phyloP scores from a whole-genome alignment of 2,113 vertebrate species.

The Charadrius vociferus region DNA sequence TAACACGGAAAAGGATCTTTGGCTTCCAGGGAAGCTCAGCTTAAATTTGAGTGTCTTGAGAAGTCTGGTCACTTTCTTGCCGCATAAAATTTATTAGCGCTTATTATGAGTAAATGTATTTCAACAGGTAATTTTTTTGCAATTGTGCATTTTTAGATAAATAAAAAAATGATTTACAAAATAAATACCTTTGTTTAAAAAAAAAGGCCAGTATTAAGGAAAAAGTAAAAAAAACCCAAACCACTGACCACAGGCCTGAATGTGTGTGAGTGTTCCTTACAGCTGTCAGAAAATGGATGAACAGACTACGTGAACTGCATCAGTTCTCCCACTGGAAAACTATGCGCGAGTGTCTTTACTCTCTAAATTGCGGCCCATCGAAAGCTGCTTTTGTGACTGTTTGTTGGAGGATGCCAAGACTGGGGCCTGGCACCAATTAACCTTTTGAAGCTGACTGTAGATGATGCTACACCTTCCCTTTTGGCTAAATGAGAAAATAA shows the following conservation, averaged over 20 bases:
- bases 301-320: accelerated
- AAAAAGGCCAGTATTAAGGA: not conserved
- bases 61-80: slow-evolving; percentile 37
- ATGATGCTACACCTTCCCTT: not conserved
- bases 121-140: slow-evolving; percentile 61
- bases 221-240: not conserved
- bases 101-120: slow-evolving; percentile 56
- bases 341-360: accelerated
- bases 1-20: not conserved
- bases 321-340: not conserved
- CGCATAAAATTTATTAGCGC: slow-evolving; percentile 39
- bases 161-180: slow-evolving; percentile 59
- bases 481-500: not conserved
- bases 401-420: not conserved
- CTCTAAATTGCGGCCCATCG: accelerated
- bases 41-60: not conserved
- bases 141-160: slow-evolving; percentile 73
- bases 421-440: too few species aligned
- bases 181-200: slow-evolving; percentile 66
- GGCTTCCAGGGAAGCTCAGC: slow-evolving; percentile 10
- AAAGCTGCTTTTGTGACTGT: accelerated
- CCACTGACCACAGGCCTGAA: not conserved
- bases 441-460: not conserved
- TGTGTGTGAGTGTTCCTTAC: not conserved
- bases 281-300: accelerated